These are phyloP conservation scores for Oedothorax gibbosus DNA, from an alignment of 1,140 invertebrate genomes.

Conservation along the genomic window DNA sequence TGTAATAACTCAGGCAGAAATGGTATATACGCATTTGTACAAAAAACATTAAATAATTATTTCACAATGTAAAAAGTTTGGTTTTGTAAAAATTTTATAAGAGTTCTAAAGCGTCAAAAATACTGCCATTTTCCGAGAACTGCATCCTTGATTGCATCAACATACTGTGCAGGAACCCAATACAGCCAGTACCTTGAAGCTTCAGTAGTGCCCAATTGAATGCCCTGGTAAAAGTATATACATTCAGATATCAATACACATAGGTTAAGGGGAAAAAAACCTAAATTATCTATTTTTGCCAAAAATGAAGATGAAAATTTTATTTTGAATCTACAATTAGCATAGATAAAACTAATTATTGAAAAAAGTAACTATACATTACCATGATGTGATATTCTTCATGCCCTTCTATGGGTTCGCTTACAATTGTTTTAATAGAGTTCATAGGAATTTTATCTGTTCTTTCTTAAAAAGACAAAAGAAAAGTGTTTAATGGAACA, in stretches of 20 bases:
- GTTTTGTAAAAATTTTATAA: slow-evolving; percentile 39
- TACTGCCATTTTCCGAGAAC: slow-evolving; percentile 82
- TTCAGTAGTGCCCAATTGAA: slow-evolving; percentile 89
- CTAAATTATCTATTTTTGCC: neutral
- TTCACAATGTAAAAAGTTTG: slow-evolving; percentile 60
- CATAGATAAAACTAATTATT: neutral
- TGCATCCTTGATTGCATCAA: slow-evolving; percentile 91
- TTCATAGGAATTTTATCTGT: slow-evolving; percentile 94
- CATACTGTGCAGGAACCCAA: slow-evolving; percentile 91
- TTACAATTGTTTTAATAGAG: slow-evolving; percentile 86
- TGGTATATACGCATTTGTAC: slow-evolving; percentile 54
- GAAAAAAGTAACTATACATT: slow-evolving; percentile 65
- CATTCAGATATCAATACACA: too few species aligned
- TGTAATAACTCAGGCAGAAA: slow-evolving; percentile 39
- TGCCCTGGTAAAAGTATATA: slow-evolving; percentile 72
- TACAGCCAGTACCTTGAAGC: slow-evolving; percentile 93
- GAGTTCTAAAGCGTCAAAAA: slow-evolving; percentile 56
- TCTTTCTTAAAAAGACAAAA: slow-evolving; percentile 74
- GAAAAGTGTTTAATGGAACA: neutral
- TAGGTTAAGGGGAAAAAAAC: too few species aligned
- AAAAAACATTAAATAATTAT: slow-evolving; percentile 51
- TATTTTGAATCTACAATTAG: neutral
- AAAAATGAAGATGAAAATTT: neutral
- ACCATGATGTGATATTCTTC: slow-evolving; percentile 96
- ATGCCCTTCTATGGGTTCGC: slow-evolving; percentile 88